Evolutionary conservation across 2,797 vertebrate genomes (phyloP), one percentile per base, ranked within the genome.

Genomic region (Acipenser transmontanus): DNA sequence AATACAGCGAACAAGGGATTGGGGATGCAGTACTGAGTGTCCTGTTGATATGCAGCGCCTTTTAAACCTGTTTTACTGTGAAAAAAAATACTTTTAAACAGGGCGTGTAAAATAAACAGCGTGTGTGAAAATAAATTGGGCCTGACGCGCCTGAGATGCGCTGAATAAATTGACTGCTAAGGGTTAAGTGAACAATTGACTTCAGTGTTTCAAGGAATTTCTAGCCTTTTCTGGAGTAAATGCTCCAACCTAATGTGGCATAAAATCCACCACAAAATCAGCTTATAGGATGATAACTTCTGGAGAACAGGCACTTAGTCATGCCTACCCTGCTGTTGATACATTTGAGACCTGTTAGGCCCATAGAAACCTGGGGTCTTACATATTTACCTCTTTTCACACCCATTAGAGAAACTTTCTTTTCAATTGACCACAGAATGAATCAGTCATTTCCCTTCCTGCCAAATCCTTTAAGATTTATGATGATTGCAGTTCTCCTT

Each of bases 191-290:
- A 47, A 49, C 66, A 60, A 49, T 65, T 71, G 70, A 49, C 66
- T 67, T 8, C 62, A 47, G 64, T 67, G 61, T 66, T 75, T 72
- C 61, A 70, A 68, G 71, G 70, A 67, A 65, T 69, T 71, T 72
- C 65, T 20, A 49, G 67, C 59, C 20, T 68, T 66, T 49, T 54
- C 59, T 60, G 68, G 70, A 66, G 70, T 71, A 63, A 66, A 64
- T 64, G 66, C 66, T 54, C 66, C 71, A 72, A 73, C 17, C 17
- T 17, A 17, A 17, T 17, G 17, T 17, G 17, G 17, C 17, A 17
- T 1, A 7, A 61, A 34, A 12, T 14, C 60, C 13, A 8, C 9
- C 7, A n/a, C 56, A 48, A 66, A 59, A 49, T 49, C 12, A 65
- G 50, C 50, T 49, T 12, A 7, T 49, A 20, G n/a, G 20, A 49